phyloP scores from a whole-genome alignment of 2,888 invertebrate species.

The Amphipyra tragopoginis region DNA sequence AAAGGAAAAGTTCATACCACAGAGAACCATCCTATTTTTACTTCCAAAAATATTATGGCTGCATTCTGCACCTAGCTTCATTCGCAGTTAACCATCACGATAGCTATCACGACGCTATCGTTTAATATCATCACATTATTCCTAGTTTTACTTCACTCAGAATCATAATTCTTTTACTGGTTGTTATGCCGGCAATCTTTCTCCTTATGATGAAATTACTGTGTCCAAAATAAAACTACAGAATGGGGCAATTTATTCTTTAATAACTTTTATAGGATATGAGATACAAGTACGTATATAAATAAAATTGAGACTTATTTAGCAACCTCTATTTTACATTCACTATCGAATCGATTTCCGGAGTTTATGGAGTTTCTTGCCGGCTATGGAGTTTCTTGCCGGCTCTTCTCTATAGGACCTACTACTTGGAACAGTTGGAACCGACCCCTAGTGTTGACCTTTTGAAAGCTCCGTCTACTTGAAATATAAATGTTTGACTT shows the following conservation, averaged over 20 bases:
- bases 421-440: too few relatives aligned
- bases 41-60: too few relatives aligned
- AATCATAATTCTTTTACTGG: constrained; percentile 14
- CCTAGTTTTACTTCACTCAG: constrained; percentile 7
- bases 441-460: too few relatives aligned
- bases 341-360: too few relatives aligned
- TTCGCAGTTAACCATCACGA: background rate
- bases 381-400: too few relatives aligned
- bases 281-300: background rate
- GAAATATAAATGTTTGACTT: too few relatives aligned
- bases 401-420: too few relatives aligned
- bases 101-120: background rate
- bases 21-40: too few relatives aligned
- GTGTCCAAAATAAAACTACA: constrained; percentile 1
- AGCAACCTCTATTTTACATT: too few relatives aligned
- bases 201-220: constrained; percentile 5
- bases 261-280: constrained; percentile 4
- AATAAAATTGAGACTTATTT: constrained; percentile 1
- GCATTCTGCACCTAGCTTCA: background rate
- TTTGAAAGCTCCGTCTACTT: too few relatives aligned
- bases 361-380: too few relatives aligned
- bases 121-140: constrained; percentile 5
- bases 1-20: too few relatives aligned
- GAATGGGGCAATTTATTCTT: constrained; percentile 7
- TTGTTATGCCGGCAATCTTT: constrained; percentile 8